phyloP scores from a whole-genome alignment of 2,888 invertebrate species.

The Hecatera dysodea region DNA sequence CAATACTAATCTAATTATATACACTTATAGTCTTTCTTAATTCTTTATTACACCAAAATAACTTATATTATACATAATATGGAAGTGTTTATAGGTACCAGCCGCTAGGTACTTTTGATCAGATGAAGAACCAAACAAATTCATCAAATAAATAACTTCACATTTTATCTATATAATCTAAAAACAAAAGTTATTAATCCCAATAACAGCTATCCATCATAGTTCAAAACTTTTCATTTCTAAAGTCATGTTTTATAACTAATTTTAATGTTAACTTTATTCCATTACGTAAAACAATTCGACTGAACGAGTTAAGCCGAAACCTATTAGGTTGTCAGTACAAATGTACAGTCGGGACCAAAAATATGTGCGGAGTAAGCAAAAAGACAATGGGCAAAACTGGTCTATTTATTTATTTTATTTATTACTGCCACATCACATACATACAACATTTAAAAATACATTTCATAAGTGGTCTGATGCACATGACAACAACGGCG shows the following conservation, averaged over 20 bases:
- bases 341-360: conserved; percentile 13
- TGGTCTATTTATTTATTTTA: too few species aligned
- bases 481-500: too few species aligned
- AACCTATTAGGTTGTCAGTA: conserved; percentile 44
- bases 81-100: too few species aligned
- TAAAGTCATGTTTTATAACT: conserved; percentile 30
- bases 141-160: background rate
- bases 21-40: too few species aligned
- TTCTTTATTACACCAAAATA: too few species aligned
- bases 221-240: conserved; percentile 13
- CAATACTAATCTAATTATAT: too few species aligned
- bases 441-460: too few species aligned
- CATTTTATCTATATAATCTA: background rate
- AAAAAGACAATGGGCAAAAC: background rate
- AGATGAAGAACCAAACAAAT: background rate
- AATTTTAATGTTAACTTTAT: conserved; percentile 43
- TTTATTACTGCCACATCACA: too few species aligned
- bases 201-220: background rate
- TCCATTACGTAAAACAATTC: conserved; percentile 47
- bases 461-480: too few species aligned
- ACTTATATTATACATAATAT: too few species aligned
- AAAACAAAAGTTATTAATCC: background rate
- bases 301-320: conserved; percentile 34
- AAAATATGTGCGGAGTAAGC: background rate
- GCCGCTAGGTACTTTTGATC: too few species aligned